These are phyloP conservation scores for Lacerta agilis DNA, from an alignment of 2,797 vertebrate genomes.

Conservation along the genomic window DNA sequence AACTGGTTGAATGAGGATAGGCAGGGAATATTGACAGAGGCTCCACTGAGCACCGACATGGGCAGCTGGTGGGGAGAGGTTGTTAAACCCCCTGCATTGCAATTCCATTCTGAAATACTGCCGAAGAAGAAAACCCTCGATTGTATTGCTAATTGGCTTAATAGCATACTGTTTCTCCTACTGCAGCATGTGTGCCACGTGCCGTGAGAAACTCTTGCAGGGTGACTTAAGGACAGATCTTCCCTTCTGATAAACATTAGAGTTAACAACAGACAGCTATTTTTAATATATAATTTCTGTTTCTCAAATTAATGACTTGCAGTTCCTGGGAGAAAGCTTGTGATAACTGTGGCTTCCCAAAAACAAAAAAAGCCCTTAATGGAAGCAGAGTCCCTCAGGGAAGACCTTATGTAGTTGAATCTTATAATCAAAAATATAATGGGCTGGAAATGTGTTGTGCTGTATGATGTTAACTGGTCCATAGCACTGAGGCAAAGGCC, in stretches of 20 bases:
- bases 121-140: neutral
- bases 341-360: neutral
- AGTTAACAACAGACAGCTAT: conserved; percentile 2
- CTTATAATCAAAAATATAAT: conserved; percentile 14
- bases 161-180: neutral
- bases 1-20: neutral
- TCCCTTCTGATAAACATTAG: neutral
- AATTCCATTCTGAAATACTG: neutral
- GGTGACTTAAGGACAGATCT: conserved; percentile 9
- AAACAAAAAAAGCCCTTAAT: conserved; percentile 7
- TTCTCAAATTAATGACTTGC: conserved; percentile 1
- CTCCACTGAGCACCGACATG: neutral
- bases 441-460: conserved; percentile 6
- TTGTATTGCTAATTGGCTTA: neutral
- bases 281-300: conserved; percentile 21
- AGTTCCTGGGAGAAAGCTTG: conserved; percentile 21
- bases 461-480: conserved; percentile 13
- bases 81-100: neutral
- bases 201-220: neutral
- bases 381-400: conserved; percentile 15
- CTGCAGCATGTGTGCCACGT: neutral
- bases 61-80: neutral
- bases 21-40: neutral
- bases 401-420: neutral
- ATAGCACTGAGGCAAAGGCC: neutral